Evolutionary conservation across 2,113 vertebrate genomes (phyloP).

Genomic region (Leuciscus idus): DNA sequence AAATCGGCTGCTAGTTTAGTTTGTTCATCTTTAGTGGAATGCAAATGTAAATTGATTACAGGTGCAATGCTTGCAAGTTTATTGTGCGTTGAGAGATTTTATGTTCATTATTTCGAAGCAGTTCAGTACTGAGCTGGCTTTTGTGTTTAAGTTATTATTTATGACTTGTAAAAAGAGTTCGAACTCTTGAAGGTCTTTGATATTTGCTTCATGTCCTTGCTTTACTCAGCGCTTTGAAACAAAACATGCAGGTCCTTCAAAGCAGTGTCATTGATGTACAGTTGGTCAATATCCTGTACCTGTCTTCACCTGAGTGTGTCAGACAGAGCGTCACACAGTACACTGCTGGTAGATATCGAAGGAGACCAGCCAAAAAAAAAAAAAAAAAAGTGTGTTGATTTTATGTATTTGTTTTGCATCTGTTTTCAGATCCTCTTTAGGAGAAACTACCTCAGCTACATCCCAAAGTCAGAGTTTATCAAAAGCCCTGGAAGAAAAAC

Average conservation of each 20-base stretch:
- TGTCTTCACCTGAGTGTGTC: constrained; percentile 23
- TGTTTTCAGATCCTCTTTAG: constrained; percentile 37
- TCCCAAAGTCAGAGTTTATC: neutral
- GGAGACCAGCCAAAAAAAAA: neutral
- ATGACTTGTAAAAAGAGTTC: neutral
- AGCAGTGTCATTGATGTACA: constrained; percentile 39
- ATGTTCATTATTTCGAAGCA: neutral
- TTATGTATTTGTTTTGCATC: neutral
- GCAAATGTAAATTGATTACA: constrained; percentile 39
- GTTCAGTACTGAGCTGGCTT: neutral
- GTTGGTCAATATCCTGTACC: constrained; percentile 45
- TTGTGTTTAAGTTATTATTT: neutral
- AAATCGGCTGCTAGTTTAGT: constrained; percentile 52
- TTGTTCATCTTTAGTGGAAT: constrained; percentile 51
- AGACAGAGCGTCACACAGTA: neutral
- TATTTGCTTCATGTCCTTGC: constrained; percentile 46
- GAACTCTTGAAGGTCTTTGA: constrained; percentile 43
- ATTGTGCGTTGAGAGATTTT: neutral
- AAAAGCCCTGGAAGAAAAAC: constrained; percentile 36
- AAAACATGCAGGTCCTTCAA: constrained; percentile 46
- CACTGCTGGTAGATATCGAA: constrained; percentile 14
- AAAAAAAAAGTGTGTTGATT: neutral
- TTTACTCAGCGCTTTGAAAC: constrained; percentile 41
- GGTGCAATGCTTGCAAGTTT: constrained; percentile 27
- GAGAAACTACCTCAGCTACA: constrained; percentile 11